These are phyloP conservation scores for Cephus cinctus DNA, from an alignment of 1,140 invertebrate species.

Conservation along the genomic window DNA sequence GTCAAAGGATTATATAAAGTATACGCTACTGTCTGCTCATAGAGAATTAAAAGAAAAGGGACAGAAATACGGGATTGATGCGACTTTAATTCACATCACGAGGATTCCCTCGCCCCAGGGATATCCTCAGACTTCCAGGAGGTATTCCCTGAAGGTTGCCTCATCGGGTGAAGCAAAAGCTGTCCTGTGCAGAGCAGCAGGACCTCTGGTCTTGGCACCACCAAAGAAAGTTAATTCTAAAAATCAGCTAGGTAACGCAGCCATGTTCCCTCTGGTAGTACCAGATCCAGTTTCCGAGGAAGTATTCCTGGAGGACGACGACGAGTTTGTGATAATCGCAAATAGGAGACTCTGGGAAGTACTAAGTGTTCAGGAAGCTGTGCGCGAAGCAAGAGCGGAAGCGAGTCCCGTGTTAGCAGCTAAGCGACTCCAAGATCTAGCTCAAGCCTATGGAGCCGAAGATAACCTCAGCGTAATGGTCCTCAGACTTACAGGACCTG, in stretches of 20 bases:
- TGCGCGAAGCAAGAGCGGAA: slow-evolving; percentile 72
- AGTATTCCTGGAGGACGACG: slow-evolving; percentile 72
- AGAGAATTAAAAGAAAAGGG: slow-evolving; percentile 72
- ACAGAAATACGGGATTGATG: slow-evolving; percentile 68
- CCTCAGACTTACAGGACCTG: slow-evolving; percentile 65
- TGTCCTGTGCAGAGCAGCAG: slow-evolving; percentile 66
- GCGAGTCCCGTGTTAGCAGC: slow-evolving; percentile 75
- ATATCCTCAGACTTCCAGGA: slow-evolving; percentile 32
- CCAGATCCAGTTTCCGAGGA: slow-evolving; percentile 76
- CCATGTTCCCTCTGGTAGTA: slow-evolving; percentile 65
- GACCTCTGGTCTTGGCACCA: slow-evolving; percentile 59
- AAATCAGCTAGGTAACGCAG: slow-evolving; percentile 63
- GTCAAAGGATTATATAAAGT: slow-evolving; percentile 78
- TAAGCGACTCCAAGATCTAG: slow-evolving; percentile 77
- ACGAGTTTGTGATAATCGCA: slow-evolving; percentile 78
- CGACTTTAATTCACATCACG: slow-evolving; percentile 72
- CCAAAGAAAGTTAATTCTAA: slow-evolving; percentile 42
- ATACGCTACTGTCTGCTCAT: slow-evolving; percentile 74
- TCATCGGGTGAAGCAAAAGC: slow-evolving; percentile 72
- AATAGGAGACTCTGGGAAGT: slow-evolving; percentile 79
- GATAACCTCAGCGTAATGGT: slow-evolving; percentile 79
- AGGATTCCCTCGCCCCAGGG: slow-evolving; percentile 53
- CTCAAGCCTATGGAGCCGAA: slow-evolving; percentile 78
- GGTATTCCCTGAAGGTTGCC: slow-evolving; percentile 68
- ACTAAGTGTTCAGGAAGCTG: slow-evolving; percentile 70